Evolutionary conservation across 2,888 invertebrate genomes (phyloP).

Genomic region (Ectemnius cavifrons): DNA sequence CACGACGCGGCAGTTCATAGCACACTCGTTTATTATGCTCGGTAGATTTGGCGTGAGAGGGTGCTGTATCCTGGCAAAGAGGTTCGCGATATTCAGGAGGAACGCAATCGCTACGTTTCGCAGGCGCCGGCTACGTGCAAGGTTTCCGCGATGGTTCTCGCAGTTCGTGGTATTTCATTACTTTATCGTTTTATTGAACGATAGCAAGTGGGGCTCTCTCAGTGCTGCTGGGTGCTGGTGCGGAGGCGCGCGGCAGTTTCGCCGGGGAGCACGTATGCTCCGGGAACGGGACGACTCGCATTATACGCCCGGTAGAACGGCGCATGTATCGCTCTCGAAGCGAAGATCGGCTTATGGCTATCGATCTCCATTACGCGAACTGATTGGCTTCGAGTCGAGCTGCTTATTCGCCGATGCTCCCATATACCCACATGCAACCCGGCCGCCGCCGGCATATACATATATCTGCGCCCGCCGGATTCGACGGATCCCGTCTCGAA

Average conservation of each 20-base stretch:
- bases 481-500: slow-evolving; percentile 40
- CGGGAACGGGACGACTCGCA: slow-evolving; percentile 23
- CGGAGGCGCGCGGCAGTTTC: slow-evolving; percentile 10
- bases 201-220: slow-evolving; percentile 16
- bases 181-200: slow-evolving; percentile 28
- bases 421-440: slow-evolving; percentile 14
- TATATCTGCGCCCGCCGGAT: slow-evolving; percentile 21
- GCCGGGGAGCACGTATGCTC: slow-evolving; percentile 24
- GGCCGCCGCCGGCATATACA: slow-evolving; percentile 12
- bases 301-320: slow-evolving; percentile 38
- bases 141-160: slow-evolving; percentile 9
- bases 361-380: slow-evolving; percentile 72
- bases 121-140: neutral
- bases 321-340: slow-evolving; percentile 47
- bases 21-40: too few relatives aligned
- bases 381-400: slow-evolving; percentile 68
- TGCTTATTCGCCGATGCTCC: slow-evolving; percentile 52
- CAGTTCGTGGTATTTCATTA: slow-evolving; percentile 30
- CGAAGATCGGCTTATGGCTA: slow-evolving; percentile 66
- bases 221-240: neutral
- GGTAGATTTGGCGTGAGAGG: too few relatives aligned
- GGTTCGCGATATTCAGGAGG: too few relatives aligned
- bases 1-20: neutral
- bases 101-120: neutral
- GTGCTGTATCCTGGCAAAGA: too few relatives aligned